Conservation (phyloP, 2,888 invertebrate genomes). For the Lomographa bimaculata region DNA sequence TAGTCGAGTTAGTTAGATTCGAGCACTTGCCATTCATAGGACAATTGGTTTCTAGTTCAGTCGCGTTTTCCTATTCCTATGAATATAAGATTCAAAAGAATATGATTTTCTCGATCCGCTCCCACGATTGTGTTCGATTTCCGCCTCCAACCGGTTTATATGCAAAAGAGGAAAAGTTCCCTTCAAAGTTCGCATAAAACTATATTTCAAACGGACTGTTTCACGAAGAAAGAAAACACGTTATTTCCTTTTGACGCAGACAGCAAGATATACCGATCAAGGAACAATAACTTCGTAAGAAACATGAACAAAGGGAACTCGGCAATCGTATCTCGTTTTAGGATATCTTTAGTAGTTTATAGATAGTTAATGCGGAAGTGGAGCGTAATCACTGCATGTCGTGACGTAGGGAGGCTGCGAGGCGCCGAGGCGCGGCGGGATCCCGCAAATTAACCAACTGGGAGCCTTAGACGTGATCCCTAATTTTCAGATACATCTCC, state of each 20-base stretch:
- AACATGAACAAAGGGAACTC: conserved; percentile 21
- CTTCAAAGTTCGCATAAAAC: conserved; percentile 34
- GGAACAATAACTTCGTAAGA: conserved; percentile 28
- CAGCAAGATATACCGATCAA: conserved; percentile 16
- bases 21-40: too few species aligned
- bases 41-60: conserved; percentile 5
- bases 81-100: conserved; percentile 21
- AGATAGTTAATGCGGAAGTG: conserved; percentile 13
- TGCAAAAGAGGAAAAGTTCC: conserved; percentile 32
- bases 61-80: conserved; percentile 6
- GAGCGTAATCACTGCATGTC: conserved; percentile 43
- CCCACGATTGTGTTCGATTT: conserved; percentile 28
- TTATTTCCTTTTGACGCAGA: conserved; percentile 31
- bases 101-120: conserved; percentile 22
- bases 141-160: conserved; percentile 28
- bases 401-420: conserved; percentile 48
- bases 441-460: conserved; percentile 72
- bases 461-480: conserved; percentile 71
- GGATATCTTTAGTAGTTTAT: conserved; percentile 7
- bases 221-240: conserved; percentile 28
- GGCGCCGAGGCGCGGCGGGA: conserved; percentile 42
- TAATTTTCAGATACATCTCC: conserved; percentile 83
- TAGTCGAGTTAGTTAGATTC: too few species aligned
- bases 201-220: conserved; percentile 32
- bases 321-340: conserved; percentile 19